Evolutionary conservation across 2,797 vertebrate species (phyloP).

Genomic region (Poecilia gillii): DNA sequence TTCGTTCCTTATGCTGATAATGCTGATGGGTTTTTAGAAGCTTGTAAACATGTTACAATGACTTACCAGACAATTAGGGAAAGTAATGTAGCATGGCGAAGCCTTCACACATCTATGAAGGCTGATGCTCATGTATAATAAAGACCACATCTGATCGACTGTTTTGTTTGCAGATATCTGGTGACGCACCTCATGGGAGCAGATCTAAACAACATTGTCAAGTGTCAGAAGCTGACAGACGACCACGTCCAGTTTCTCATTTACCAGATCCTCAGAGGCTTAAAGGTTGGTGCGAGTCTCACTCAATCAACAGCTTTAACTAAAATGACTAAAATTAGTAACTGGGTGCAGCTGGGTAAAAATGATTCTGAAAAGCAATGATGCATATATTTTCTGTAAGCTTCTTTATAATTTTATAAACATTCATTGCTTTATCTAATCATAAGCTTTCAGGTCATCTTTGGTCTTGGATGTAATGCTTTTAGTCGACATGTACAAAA

Average conservation of each 20-base stretch:
- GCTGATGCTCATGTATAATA: neutral
- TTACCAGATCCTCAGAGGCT: conserved; percentile 96
- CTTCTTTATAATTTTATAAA: neutral
- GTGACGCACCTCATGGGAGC: conserved; percentile 99
- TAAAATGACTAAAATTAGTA: neutral
- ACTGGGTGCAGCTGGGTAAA: neutral
- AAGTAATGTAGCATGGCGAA: neutral
- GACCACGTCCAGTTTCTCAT: conserved; percentile 99
- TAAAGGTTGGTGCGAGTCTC: conserved; percentile 85
- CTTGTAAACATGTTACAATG: neutral
- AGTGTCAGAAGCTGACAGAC: conserved; percentile 98
- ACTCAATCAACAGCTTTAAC: neutral
- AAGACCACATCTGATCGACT: conserved; percentile 13
- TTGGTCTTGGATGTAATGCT: neutral
- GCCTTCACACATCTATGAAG: neutral
- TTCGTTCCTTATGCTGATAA: neutral
- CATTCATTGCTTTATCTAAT: neutral
- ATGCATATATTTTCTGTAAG: neutral
- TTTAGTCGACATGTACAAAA: neutral
- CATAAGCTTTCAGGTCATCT: neutral
- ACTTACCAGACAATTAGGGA: neutral
- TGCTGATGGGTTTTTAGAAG: neutral
- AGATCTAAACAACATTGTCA: conserved; percentile 99
- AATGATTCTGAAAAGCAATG: neutral
- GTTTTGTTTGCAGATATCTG: conserved; percentile 86